A percentile compares a stretch with the other conserved stretches of the same genome.
phyloP scores from a whole-genome alignment of 2,888 invertebrate species.

The Drosophila mulleri region DNA sequence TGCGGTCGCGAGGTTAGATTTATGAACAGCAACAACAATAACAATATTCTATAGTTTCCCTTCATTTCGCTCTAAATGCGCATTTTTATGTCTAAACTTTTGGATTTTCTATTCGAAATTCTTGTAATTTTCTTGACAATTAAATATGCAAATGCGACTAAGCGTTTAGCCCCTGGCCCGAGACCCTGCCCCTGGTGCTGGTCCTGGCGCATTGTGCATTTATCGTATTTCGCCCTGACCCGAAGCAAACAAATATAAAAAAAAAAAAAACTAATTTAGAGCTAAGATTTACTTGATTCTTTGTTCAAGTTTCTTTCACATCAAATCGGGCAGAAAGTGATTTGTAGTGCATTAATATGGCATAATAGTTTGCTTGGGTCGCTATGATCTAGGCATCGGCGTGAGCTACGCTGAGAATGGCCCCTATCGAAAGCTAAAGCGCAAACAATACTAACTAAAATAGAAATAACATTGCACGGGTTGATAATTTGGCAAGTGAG shows the following conservation, averaged over 20 bases:
- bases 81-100: slow-evolving; percentile 36
- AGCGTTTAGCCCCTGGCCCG: slow-evolving; percentile 38
- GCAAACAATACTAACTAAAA: not conserved
- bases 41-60: not conserved
- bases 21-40: slow-evolving; percentile 36
- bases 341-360: not conserved
- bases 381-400: not conserved
- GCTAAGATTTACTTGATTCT: not conserved
- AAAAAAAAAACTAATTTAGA: slow-evolving; percentile 1
- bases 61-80: slow-evolving; percentile 4
- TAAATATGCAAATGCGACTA: slow-evolving; percentile 71
- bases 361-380: not conserved
- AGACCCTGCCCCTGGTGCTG: slow-evolving; percentile 2
- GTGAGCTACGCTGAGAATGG: too few species aligned
- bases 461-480: too few species aligned
- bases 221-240: slow-evolving; percentile 1
- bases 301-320: not conserved
- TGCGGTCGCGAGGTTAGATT: slow-evolving; percentile 34
- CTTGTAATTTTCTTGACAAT: slow-evolving; percentile 69
- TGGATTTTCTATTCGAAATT: slow-evolving; percentile 33
- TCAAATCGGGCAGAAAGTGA: slow-evolving; percentile 1
- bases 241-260: not conserved
- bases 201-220: slow-evolving; percentile 4
- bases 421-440: not conserved
- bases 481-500: not conserved